phyloP scores from a whole-genome alignment of 2,113 vertebrate genomes.

The Eulemur rufifrons region DNA sequence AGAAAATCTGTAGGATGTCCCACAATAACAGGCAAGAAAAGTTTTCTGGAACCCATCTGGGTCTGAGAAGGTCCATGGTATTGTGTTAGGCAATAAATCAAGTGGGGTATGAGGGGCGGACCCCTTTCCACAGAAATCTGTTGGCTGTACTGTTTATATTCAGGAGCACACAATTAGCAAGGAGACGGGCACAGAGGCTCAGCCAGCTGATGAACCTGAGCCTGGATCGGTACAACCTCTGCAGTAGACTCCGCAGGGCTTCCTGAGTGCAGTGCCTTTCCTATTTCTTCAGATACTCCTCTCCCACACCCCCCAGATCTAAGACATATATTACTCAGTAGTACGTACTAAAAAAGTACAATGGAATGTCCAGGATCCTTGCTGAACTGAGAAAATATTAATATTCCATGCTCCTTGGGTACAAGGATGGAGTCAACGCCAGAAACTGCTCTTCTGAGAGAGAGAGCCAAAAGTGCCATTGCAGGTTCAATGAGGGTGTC shows the following conservation, averaged over 20 bases:
- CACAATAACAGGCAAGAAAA: not conserved
- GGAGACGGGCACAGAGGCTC: no score
- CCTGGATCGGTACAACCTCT: accelerated
- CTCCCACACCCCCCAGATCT: accelerated
- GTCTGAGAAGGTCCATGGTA: not conserved
- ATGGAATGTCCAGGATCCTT: not conserved
- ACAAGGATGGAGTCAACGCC: not conserved
- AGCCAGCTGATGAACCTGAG: no score
- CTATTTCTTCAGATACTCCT: not conserved
- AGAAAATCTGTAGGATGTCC: not conserved
- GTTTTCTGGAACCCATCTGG: no score
- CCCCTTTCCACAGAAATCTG: not conserved
- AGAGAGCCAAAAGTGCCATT: not conserved
- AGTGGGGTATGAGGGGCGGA: no score
- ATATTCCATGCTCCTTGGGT: not conserved
- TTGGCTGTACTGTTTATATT: no score
- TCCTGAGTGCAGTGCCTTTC: not conserved
- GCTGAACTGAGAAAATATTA: not conserved
- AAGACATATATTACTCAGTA: not conserved
- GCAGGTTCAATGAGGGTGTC: not conserved
- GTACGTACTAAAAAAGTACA: not conserved
- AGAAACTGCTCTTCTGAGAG: not conserved
- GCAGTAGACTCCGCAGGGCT: not conserved
- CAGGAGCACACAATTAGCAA: not conserved
- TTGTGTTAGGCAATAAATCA: not conserved